Conservation (phyloP, 2,797 vertebrate species). For the Falco rusticolus region DNA sequence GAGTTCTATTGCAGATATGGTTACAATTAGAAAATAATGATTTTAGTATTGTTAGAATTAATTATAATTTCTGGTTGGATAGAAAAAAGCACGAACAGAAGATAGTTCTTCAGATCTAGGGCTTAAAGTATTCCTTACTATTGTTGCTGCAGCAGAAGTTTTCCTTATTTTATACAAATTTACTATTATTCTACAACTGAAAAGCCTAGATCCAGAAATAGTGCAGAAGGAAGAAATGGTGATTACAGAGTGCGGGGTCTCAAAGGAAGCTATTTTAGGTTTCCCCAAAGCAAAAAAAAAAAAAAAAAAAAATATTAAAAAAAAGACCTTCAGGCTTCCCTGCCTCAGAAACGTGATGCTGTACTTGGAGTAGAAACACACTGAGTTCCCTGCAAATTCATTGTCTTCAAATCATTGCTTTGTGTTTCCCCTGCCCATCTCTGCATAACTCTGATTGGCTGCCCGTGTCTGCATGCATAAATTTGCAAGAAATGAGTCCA, state of each 20-base stretch:
- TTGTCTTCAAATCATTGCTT: constrained; percentile 26
- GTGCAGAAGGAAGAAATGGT: neutral
- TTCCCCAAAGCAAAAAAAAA: neutral
- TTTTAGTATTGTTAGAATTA: constrained; percentile 6
- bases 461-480: neutral
- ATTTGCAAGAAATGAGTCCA: neutral
- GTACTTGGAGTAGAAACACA: neutral
- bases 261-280: constrained; percentile 22
- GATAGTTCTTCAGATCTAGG: neutral
- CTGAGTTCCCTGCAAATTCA: neutral
- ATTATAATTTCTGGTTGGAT: neutral
- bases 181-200: neutral
- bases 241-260: neutral
- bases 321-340: neutral
- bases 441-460: neutral
- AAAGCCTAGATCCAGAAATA: neutral
- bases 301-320: too few species aligned
- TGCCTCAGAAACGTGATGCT: neutral
- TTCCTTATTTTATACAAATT: neutral
- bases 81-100: neutral
- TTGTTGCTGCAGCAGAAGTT: neutral
- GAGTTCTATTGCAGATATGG: neutral
- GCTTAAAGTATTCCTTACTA: neutral
- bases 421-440: neutral
- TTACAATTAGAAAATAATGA: neutral